phyloP scores from a whole-genome alignment of 2,888 invertebrate genomes.

The Parnassius glacialis region DNA sequence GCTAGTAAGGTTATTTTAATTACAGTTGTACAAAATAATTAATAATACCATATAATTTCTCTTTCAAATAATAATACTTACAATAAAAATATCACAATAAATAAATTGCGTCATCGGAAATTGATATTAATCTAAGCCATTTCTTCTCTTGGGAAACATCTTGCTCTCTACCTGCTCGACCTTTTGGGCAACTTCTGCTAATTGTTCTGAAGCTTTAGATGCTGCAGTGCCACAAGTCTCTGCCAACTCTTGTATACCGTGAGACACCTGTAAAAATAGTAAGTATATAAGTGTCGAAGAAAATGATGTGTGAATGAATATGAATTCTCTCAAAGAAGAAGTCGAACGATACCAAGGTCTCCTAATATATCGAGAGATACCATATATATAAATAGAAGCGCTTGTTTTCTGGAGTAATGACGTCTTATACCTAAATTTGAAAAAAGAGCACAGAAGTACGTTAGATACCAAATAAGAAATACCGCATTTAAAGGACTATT shows the following conservation, averaged over 20 bases:
- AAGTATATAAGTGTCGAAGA: not conserved
- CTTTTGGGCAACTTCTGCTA: conserved; percentile 63
- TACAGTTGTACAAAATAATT: not conserved
- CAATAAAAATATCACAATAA: conserved; percentile 30
- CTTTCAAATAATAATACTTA: conserved; percentile 17
- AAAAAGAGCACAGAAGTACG: too few species aligned
- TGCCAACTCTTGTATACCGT: conserved; percentile 68
- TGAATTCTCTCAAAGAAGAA: too few species aligned
- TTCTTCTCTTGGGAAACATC: conserved; percentile 62
- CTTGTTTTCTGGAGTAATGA: too few species aligned
- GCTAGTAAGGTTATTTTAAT: not conserved
- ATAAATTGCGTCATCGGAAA: conserved; percentile 1
- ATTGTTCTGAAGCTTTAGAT: conserved; percentile 59
- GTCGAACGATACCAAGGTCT: too few species aligned
- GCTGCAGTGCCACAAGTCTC: conserved; percentile 71
- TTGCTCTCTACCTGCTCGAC: conserved; percentile 66
- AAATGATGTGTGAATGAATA: too few species aligned
- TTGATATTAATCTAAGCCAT: conserved; percentile 61
- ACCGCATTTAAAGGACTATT: too few species aligned
- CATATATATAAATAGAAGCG: too few species aligned
- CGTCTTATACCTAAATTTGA: too few species aligned
- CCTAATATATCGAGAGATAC: too few species aligned
- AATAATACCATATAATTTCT: conserved; percentile 26
- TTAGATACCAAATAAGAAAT: too few species aligned
- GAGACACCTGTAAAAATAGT: conserved; percentile 51